Evolutionary conservation across 1,140 invertebrate species (phyloP), one percentile per base, ranked within the genome.

Genomic region (Proales similis): DNA sequence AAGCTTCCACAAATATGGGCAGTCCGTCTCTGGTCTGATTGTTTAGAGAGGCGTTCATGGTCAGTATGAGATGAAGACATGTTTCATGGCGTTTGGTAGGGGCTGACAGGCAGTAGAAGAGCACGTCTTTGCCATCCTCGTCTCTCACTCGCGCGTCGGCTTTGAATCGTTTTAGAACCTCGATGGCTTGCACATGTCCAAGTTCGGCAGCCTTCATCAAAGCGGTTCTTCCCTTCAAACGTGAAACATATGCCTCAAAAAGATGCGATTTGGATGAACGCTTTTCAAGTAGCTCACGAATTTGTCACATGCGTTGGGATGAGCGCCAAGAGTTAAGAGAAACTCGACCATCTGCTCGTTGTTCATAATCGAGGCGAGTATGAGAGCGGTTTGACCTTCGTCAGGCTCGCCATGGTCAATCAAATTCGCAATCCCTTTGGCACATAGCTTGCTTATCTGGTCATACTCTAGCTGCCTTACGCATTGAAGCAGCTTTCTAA

Each of bases 401-500:
- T 68, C 66, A 14, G 70, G 67, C 64, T 76, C 74, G 67, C 73
- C 74, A 48, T 74, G 76, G 66, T 77, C 76, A 26, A 76, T 70
- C n/a, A 77, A 65, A 65, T 73, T 70, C 20, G 70, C 70, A 1
- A 75, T 68, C 26, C 75, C 75, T 67, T 70, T 71, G 7, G 65
- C 29, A 33, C 68, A 69, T 45, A 77, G 66, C 48, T 74, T 75
- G 43, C 71, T 66, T 32, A 77, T 72, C 63, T 74, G 70, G 4
- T 65, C 43, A 30, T 67, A 69, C 64, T 76, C 70, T 48, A 71
- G 69, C 30, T 71, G 68, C 38, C 74, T 48, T 12, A 75, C 72
- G 67, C 72, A 74, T 66, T 77, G 74, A 38, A 76, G 45, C 9
- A 77, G 65, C 65, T 76, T 76, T 67, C 74, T 74, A 14, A 77